Evolutionary conservation across 2,888 invertebrate genomes (phyloP), one percentile per base, ranked within the genome.

Genomic region (Corbicula japonica): DNA sequence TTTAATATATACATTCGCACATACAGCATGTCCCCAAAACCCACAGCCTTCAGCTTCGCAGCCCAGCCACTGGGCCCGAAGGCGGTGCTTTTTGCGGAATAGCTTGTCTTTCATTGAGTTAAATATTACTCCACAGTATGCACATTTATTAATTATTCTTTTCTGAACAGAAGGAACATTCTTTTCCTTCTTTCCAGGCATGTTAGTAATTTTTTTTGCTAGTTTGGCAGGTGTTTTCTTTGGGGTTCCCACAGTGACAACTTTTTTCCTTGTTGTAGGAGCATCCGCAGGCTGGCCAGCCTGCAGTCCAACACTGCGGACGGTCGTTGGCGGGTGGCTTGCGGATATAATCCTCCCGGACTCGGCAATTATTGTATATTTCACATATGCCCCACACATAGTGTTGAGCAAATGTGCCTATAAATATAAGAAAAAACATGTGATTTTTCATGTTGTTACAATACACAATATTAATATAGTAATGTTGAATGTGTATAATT

Each of bases 11-110:
- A n/a, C n/a, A n/a, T n/a, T n/a, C n/a, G 56, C 63, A 72, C 72
- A 62, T 5, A 56, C 46, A 41, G 63, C 72, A 56, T 63, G 63
- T n/a, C 56, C 63, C 56, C 72, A 63, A 56, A 63, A 72, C 15
- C 56, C 32, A 50, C 63, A 72, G 32, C 72, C 41, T 21, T 72
- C 63, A 32, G n/a, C 10, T 32, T 63, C 56, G 44, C 63, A 72
- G 0, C 62, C 62, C 10, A 52, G 12, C 72, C 63, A 72, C 2
- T 26, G 15, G 2, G 41, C 60, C n/a, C 56, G 48, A 8, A 6
- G 32, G 12, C 30, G 4, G 30, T 34, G 12, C 21, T 23, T 34
- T n/a, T 60, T 60, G 5, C 21, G 15, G 38, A 60, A 38, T 4
- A 23, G 6, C 34, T 60, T 34, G 38, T 60, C 60, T 38, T 2